Conservation (phyloP, 2,797 vertebrate species). For the Propithecus deckenii region DNA sequence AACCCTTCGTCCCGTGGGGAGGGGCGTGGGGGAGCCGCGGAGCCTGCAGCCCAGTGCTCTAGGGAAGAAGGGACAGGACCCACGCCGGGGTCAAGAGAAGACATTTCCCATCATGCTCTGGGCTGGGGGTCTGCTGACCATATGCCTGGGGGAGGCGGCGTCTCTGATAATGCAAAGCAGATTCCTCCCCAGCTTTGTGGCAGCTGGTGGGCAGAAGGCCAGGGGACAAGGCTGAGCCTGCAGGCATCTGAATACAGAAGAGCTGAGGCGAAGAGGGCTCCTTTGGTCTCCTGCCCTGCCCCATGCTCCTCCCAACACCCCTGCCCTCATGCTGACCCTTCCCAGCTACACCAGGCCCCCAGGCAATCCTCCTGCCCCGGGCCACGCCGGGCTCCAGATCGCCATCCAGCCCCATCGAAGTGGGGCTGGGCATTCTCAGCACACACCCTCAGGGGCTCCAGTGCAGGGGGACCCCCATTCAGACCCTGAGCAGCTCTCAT, state of each 20-base stretch:
- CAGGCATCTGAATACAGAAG: background rate
- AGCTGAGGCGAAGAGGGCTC: background rate
- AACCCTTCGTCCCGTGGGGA: background rate
- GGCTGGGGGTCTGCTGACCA: conserved; percentile 65
- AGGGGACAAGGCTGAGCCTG: conserved; percentile 2
- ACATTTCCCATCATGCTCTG: conserved; percentile 40
- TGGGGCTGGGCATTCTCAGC: background rate
- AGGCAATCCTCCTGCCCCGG: no score
- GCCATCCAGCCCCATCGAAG: background rate
- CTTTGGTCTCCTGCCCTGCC: background rate
- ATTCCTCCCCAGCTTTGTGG: conserved; percentile 40
- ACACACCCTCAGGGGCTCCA: background rate
- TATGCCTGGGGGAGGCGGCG: conserved; percentile 43
- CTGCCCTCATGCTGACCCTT: background rate
- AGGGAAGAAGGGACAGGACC: background rate
- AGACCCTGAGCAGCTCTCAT: background rate
- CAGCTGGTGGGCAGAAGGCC: conserved; percentile 74
- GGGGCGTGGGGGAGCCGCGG: background rate
- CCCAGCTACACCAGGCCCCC: background rate
- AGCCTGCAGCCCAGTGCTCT: background rate
- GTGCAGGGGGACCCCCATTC: background rate
- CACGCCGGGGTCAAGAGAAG: conserved; percentile 25
- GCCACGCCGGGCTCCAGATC: background rate
- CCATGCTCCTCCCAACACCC: background rate
- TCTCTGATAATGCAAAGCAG: conserved; percentile 71